Conservation (phyloP, 64 coral and sea anemone genomes). For the Montipora cactus region DNA sequence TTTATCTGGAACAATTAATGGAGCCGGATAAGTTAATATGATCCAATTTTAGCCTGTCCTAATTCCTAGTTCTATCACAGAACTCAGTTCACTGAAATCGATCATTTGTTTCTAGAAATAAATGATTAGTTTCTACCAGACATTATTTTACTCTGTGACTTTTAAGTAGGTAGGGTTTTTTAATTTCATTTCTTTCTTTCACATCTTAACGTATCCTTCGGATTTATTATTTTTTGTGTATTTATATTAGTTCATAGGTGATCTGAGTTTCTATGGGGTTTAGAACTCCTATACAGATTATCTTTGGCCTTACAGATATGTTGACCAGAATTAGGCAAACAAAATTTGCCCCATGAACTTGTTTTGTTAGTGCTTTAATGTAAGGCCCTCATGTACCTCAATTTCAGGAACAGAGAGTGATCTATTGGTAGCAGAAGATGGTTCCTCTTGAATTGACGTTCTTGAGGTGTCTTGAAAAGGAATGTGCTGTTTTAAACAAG, state of each 20-base stretch:
- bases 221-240: background rate
- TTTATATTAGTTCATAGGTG: background rate
- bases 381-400: background rate
- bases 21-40: background rate
- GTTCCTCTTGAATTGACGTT: background rate
- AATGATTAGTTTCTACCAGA: constrained; percentile 2
- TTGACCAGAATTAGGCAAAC: constrained; percentile 13
- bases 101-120: constrained; percentile 13
- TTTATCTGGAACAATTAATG: background rate
- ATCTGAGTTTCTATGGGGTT: background rate
- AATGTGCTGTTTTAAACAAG: constrained; percentile 28
- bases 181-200: background rate
- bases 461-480: constrained; percentile 17
- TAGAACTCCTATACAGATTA: background rate
- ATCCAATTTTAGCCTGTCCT: background rate
- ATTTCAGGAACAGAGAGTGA: constrained; percentile 1
- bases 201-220: background rate
- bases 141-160: constrained; percentile 2
- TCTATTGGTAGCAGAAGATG: constrained; percentile 3
- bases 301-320: constrained; percentile 1
- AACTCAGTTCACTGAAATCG: constrained; percentile 31
- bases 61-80: constrained; percentile 9
- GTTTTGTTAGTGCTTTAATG: background rate
- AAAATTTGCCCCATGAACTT: background rate
- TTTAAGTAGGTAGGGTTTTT: background rate